Percentiles rank a stretch among this genome's conserved stretches.
Evolutionary conservation across 2,113 vertebrate species (phyloP).

Genomic region (Cepphus grylle): DNA sequence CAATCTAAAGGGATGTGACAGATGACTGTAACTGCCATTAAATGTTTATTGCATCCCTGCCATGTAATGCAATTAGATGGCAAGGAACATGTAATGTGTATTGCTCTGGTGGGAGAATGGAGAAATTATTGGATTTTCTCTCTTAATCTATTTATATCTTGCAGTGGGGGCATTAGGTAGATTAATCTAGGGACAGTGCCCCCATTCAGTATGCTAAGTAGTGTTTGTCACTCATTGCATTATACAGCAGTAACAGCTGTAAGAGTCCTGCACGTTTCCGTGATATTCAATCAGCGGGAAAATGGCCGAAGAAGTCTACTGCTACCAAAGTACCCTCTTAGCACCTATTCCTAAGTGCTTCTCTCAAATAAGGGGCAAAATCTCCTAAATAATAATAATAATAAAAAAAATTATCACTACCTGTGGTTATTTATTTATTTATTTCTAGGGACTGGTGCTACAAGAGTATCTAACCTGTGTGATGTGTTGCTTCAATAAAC

Average conservation of each 20-base stretch:
- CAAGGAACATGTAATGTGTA: conserved; percentile 75
- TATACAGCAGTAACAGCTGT: conserved; percentile 44
- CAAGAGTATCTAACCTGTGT: not conserved
- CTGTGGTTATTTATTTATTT: not conserved
- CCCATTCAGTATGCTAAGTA: conserved; percentile 70
- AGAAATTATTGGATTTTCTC: conserved; percentile 82
- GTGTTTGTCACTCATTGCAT: conserved; percentile 65
- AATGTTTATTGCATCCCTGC: conserved; percentile 77
- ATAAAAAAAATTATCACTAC: not conserved
- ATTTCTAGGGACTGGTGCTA: not conserved
- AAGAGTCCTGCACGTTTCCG: not conserved
- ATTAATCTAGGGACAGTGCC: conserved; percentile 72
- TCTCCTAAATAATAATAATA: not conserved
- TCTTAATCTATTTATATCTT: conserved; percentile 82
- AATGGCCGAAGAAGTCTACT: conserved; percentile 24
- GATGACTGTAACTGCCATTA: conserved; percentile 77
- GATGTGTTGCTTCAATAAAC: not conserved
- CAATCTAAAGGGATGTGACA: conserved; percentile 75
- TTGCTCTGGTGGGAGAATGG: conserved; percentile 75
- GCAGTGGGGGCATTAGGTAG: conserved; percentile 79
- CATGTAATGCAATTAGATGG: conserved; percentile 81
- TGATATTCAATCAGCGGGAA: conserved; percentile 34
- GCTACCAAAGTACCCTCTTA: not conserved
- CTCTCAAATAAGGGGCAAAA: not conserved
- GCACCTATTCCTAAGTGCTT: not conserved